Base-by-base conservation (phyloP, 2,888 invertebrate species). In the Drosophila niveifrons region DNA sequence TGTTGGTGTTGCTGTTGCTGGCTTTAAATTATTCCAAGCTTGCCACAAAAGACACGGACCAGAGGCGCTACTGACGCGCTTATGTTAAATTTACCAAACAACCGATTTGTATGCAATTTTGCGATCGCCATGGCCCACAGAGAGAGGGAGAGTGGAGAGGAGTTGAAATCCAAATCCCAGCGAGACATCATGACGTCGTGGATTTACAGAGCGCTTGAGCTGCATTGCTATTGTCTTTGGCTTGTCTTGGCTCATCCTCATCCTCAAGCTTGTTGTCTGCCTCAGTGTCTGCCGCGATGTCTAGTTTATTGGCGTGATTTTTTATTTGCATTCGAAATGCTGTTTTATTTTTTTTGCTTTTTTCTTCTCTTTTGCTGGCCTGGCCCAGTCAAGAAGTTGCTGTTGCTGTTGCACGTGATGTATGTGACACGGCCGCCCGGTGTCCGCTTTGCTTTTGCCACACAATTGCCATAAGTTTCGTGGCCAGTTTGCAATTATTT, bases 241-340 rank as follows among this genome's bases (percentile, higher is more conserved):
- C 64, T 62, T 47, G 47, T 28, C 64, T 62, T 62, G 36, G 44
- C 57, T 39, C 43, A 48, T 50, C 41, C 50, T 59, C 41, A 36
- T 23, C 23, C 48, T 48, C 29, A 56, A 51, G 53, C 58, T 23
- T 23, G 52, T 31, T 51, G 43, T 52, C 48, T 48, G 55, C 59
- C 65, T 51, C 64, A 39, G 31, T 62, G 36, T 63, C 46, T 68
- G 90, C 87, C 90, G 85, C 78, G 70, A 84, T 83, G 90, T 90
- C 90, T 90, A 90, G 90, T 90, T 90, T 90, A 90, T 91, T 91
- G 90, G 90, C 87, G 90, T 88, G 86, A 90, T 88, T 90, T 90
- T 88, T 90, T 90, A 89, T 91, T 91, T 91, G 89, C 90, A 90
- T 90, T 90, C 83, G 79, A 84, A 83, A 83, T 82, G 79, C 75